Evolutionary conservation across 1,140 invertebrate genomes (phyloP).

Genomic region (Anadara kagoshimensis): DNA sequence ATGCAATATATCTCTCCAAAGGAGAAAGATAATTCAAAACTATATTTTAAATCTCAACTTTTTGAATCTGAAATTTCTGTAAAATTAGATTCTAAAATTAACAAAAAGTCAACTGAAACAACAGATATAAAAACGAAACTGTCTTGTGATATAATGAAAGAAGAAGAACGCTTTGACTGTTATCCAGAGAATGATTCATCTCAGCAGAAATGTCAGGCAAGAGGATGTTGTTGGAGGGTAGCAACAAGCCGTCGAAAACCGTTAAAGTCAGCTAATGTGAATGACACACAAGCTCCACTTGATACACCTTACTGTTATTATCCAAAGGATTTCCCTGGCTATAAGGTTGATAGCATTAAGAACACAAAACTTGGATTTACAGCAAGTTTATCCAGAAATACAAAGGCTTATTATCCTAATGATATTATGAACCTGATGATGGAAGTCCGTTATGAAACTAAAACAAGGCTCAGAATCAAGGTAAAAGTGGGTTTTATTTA

Average conservation of each 20-base stretch:
- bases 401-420: slow-evolving; percentile 49
- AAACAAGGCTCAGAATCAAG: slow-evolving; percentile 54
- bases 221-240: slow-evolving; percentile 26
- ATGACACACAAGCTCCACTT: slow-evolving; percentile 6
- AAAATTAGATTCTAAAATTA: too few relatives aligned
- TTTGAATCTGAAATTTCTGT: too few relatives aligned
- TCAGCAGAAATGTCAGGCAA: background rate
- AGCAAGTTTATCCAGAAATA: slow-evolving; percentile 40
- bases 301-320: slow-evolving; percentile 57
- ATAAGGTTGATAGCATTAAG: slow-evolving; percentile 32
- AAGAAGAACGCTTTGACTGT: slow-evolving; percentile 32
- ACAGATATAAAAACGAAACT: too few relatives aligned
- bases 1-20: too few relatives aligned
- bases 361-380: slow-evolving; percentile 37
- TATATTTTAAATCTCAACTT: too few relatives aligned
- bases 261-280: background rate
- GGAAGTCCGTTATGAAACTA: slow-evolving; percentile 53
- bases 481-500: slow-evolving; percentile 23
- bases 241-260: background rate
- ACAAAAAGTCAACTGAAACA: too few relatives aligned
- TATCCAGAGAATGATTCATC: slow-evolving; percentile 5
- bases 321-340: slow-evolving; percentile 49
- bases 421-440: slow-evolving; percentile 52
- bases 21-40: too few relatives aligned
- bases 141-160: slow-evolving; percentile 6